Conservation (phyloP, 2,888 invertebrate genomes). For the Drosophila quinaria region DNA sequence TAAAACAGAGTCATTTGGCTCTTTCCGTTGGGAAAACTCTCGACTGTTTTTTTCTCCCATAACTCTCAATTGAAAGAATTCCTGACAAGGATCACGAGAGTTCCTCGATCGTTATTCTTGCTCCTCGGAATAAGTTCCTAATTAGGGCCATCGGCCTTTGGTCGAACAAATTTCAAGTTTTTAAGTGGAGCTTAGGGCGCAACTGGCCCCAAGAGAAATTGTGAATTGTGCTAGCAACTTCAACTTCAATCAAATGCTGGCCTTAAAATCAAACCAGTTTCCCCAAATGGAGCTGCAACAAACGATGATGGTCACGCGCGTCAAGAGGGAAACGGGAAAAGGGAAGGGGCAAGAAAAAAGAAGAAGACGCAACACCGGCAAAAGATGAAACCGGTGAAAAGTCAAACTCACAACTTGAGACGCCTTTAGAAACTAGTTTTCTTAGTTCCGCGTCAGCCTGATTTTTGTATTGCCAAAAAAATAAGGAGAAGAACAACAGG, state of each 20-base stretch:
- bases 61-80: not conserved
- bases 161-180: not conserved
- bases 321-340: not conserved
- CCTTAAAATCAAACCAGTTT: slow-evolving; percentile 61
- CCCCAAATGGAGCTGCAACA: slow-evolving; percentile 10
- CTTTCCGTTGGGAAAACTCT: no score
- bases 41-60: not conserved
- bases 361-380: not conserved
- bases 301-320: slow-evolving; percentile 16
- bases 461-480: slow-evolving; percentile 50
- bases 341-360: not conserved
- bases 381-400: slow-evolving; percentile 37
- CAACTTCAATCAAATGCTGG: slow-evolving; percentile 71
- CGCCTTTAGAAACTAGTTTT: slow-evolving; percentile 64
- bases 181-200: slow-evolving; percentile 3
- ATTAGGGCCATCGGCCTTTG: slow-evolving; percentile 25
- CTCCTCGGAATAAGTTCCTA: slow-evolving; percentile 6
- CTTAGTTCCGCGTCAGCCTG: slow-evolving; percentile 66
- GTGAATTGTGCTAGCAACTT: slow-evolving; percentile 66
- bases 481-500: slow-evolving; percentile 2
- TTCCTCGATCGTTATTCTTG: not conserved
- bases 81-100: not conserved
- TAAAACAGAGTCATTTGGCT: no score
- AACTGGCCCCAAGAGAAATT: slow-evolving; percentile 46
- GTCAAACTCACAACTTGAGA: slow-evolving; percentile 8